Conservation (phyloP, 2,113 vertebrate species). For the Elaphurus davidianus region DNA sequence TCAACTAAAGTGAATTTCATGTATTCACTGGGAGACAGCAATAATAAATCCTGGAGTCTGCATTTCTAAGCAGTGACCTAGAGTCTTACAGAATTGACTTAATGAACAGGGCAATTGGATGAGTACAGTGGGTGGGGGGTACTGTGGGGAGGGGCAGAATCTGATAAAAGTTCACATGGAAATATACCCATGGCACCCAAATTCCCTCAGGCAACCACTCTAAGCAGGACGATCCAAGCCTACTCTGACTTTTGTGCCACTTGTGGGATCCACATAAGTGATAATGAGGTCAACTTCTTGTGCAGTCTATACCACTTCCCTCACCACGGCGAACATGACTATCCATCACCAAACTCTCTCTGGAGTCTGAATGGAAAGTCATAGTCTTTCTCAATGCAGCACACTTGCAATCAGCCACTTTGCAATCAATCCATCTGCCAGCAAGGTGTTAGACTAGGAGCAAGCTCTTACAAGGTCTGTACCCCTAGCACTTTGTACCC, state of each 20-base stretch:
- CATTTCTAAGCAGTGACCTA: constrained; percentile 62
- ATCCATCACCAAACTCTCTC: background rate
- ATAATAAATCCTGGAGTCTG: constrained; percentile 78
- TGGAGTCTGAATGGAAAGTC: background rate
- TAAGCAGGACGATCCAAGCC: background rate
- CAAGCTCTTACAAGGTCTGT: background rate
- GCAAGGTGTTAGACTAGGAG: background rate
- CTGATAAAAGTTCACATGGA: background rate
- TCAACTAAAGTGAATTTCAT: constrained; percentile 79
- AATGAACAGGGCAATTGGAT: constrained; percentile 33
- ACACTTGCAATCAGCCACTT: background rate
- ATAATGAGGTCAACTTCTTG: background rate
- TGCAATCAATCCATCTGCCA: background rate
- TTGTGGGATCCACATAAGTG: background rate
- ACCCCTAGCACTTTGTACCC: background rate
- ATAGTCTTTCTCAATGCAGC: background rate
- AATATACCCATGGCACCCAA: background rate
- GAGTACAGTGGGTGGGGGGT: background rate
- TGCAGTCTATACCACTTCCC: background rate
- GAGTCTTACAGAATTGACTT: constrained; percentile 51
- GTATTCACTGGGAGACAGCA: constrained; percentile 79
- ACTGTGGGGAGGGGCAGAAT: background rate
- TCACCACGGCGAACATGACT: background rate
- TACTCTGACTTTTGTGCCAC: background rate
- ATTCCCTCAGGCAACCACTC: background rate